Evolutionary conservation across 92 coral and sea anemone species (phyloP).

Genomic region (Bergia puertoricense): DNA sequence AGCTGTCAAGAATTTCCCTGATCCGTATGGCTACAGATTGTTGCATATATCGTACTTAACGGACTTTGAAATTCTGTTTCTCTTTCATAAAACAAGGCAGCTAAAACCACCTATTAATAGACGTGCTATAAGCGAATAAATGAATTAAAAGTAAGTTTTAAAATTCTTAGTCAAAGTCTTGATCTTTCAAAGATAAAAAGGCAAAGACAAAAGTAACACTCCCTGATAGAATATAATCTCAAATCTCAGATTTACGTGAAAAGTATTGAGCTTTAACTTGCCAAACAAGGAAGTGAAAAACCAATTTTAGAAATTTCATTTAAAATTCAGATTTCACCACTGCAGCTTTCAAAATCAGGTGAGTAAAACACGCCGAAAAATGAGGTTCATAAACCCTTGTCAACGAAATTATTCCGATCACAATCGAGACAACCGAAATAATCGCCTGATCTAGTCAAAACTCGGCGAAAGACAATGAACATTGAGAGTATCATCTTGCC

Average conservation of each 20-base stretch:
- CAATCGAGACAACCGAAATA: neutral
- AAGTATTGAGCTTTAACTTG: neutral
- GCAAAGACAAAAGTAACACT: neutral
- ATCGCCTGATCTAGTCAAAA: neutral
- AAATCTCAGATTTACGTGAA: neutral
- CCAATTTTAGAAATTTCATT: neutral
- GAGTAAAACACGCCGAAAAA: conserved; percentile 22
- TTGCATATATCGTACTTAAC: neutral
- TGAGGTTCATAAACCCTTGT: neutral
- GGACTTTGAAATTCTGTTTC: neutral
- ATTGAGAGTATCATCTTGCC: neutral
- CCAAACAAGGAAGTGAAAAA: conserved; percentile 46
- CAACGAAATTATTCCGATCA: conserved; percentile 9
- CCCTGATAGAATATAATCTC: neutral
- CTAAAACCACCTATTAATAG: neutral
- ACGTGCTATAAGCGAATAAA: conserved; percentile 1
- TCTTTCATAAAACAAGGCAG: conserved; percentile 14
- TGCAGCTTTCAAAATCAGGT: conserved; percentile 11
- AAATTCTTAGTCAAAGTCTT: neutral
- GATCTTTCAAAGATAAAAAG: neutral
- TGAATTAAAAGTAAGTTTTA: neutral
- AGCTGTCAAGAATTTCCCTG: neutral
- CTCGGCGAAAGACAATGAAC: neutral
- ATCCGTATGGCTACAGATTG: neutral
- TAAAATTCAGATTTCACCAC: conserved; percentile 22